A percentile compares a stretch with the other conserved stretches of the same genome.
Evolutionary conservation across 2,113 vertebrate species (phyloP).

Genomic region (Nerophis ophidion): DNA sequence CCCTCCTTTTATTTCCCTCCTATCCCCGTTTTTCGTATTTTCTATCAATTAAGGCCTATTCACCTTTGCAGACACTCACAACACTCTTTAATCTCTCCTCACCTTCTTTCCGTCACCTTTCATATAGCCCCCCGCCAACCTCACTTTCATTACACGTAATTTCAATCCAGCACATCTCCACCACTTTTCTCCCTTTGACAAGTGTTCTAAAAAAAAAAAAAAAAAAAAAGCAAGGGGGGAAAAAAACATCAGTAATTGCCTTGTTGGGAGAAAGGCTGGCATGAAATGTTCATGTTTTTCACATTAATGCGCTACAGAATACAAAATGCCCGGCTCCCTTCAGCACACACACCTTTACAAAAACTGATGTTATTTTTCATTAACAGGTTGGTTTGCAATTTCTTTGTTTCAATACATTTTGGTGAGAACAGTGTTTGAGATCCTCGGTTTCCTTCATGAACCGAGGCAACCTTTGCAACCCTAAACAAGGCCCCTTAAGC

Average conservation of each 20-base stretch:
- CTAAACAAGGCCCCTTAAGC: no score
- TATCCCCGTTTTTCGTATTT: conserved; percentile 37
- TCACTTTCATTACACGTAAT: conserved; percentile 7
- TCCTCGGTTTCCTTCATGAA: no score
- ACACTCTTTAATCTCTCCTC: conserved; percentile 35
- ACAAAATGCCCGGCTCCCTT: conserved; percentile 4
- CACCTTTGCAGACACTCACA: conserved; percentile 31
- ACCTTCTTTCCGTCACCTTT: conserved; percentile 21
- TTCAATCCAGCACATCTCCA: conserved; percentile 1
- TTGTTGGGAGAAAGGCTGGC: conserved; percentile 15
- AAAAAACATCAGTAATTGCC: conserved; percentile 4
- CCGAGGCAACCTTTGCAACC: no score
- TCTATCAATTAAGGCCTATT: conserved; percentile 55
- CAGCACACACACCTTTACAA: background rate
- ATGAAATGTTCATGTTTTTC: conserved; percentile 20
- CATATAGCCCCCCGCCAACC: conserved; percentile 10
- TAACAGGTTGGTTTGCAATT: no score
- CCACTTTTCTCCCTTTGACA: background rate
- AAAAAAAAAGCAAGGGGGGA: background rate
- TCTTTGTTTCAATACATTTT: no score
- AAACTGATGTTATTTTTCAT: background rate
- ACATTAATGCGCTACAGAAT: background rate
- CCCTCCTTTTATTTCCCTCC: conserved; percentile 31
- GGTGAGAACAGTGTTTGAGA: no score
- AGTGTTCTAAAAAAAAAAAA: background rate